Evolutionary conservation across 2,797 vertebrate species (phyloP), one percentile per base, ranked within the genome.

Genomic region (Hafferia zeledoni): DNA sequence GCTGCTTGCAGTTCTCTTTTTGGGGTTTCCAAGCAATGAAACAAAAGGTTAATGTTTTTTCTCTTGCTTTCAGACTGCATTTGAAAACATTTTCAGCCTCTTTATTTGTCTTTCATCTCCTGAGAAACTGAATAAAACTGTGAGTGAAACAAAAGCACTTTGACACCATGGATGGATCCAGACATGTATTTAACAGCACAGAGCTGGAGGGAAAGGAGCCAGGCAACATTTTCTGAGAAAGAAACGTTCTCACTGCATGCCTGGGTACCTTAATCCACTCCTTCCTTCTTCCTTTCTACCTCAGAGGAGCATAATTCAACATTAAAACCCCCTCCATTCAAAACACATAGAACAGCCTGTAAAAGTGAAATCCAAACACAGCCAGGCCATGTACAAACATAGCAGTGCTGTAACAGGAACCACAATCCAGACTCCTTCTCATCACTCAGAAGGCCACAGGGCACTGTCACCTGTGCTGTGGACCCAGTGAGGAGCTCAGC

Each of bases 381-480:
- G 7, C 9, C 2, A 46, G 69, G 10, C 37, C 24, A 9, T 0
- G 8, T 3, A 25, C 25, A 50, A 25, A 9, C 4, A 15, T 0
- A 70, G 55, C 47, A 20, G n/a, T 12, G 22, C 55, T 61, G n/a
- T 11, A 30, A 27, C 15, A 55, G 63, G 44, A 83, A 13, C 11
- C 25, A 10, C 57, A 47, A 11, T 2, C 9, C 53, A 31, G 61
- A 46, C 31, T 74, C 56, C n/a, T 37, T 11, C 28, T 56, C 5
- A 17, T 20, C 15, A 1, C 22, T 27, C 2, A 6, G 75, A 27
- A 30, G 52, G 55, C 10, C 65, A 10, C 41, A 3, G 33, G 37
- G 82, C 60, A 3, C 12, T 44, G 71, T 60, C 37, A 3, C 17
- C 50, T 8, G 2, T 20, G 50, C 74, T 17, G 52, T 12, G 31